These are phyloP conservation scores for Aphaenogaster ashmeadi DNA, from an alignment of 1,140 invertebrate genomes.

Conservation along the genomic window DNA sequence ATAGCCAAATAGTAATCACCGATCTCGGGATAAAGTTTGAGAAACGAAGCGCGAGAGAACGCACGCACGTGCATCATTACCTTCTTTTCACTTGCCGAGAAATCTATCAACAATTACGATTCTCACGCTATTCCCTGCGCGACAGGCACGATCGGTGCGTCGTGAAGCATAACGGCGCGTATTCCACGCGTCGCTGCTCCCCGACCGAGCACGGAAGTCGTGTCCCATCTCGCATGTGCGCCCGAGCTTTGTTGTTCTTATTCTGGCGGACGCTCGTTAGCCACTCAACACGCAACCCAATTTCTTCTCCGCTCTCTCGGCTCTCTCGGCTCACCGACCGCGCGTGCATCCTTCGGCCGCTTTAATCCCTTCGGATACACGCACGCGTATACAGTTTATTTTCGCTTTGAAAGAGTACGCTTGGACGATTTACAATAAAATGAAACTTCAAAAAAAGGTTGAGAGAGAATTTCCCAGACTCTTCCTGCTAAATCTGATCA, in stretches of 20 bases:
- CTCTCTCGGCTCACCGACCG: constrained; percentile 35
- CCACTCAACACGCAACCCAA: constrained; percentile 62
- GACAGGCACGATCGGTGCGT: constrained; percentile 38
- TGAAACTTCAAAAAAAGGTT: neutral
- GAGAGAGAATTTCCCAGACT: neutral
- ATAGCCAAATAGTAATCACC: neutral
- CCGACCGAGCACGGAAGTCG: constrained; percentile 49
- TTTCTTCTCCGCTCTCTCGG: constrained; percentile 43
- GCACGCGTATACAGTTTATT: neutral
- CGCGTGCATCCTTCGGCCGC: constrained; percentile 10
- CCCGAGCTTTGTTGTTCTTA: constrained; percentile 57
- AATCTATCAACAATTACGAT: constrained; percentile 42
- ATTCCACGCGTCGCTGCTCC: constrained; percentile 54
- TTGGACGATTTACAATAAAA: neutral
- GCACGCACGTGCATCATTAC: neutral
- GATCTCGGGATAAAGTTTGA: neutral
- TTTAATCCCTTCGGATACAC: constrained; percentile 39
- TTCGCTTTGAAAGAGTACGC: constrained; percentile 1
- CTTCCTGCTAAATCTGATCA: neutral
- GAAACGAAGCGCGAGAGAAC: neutral
- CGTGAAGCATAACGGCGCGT: constrained; percentile 43
- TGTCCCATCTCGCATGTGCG: constrained; percentile 39
- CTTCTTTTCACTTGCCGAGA: constrained; percentile 1
- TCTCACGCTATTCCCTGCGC: constrained; percentile 33
- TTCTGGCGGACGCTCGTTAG: constrained; percentile 64